Evolutionary conservation across 2,113 vertebrate genomes (phyloP), one percentile per base, ranked within the genome.

Genomic region (Rhinolophus ferrumequinum): DNA sequence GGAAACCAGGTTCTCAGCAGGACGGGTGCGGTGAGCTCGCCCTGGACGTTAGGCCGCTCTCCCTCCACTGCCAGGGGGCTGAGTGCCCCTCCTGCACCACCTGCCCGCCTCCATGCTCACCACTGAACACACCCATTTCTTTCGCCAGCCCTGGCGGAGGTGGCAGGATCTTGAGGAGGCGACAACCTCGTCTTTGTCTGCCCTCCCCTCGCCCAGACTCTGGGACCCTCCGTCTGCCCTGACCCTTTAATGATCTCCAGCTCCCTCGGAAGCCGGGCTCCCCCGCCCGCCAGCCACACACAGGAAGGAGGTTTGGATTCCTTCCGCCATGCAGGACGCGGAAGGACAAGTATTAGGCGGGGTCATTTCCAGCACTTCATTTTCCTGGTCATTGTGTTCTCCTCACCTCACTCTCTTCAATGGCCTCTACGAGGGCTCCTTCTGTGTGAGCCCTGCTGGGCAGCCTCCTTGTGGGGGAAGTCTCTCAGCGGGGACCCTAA

Each of bases 401-500:
- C 21, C 58, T 70, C 56, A 41, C 35, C 26, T 81, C n/a, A 11
- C 21, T 47, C 22, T 67, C 94, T 35, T 56, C 60, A 67, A 28
- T 19, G 9, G 2, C 30, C 28, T 91, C 76, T 24, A 75, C 70
- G 14, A 41, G 72, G 81, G 88, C 30, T 72, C 28, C 54, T 86
- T 70, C 73, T 22, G 14, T 47, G 54, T 44, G 22, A 85, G 62
- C 87, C 75, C 82, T 3, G 80, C 38, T n/a, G 41, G 22, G 66
- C 50, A 69, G 52, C 22, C 47, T 50, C 47, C 9, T 50, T 30
- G 76, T 15, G 54, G 8, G 69, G 60, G 80, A 38, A 38, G 66
- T 22, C 24, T 86, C 80, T 85, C 66, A 73, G 70, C 38, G 4
- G 92, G 30, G 10, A 14, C 81, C 60, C 75, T 96, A 94, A 95